Evolutionary conservation across 2,888 invertebrate genomes (phyloP).

Genomic region (Xylocampa areola): DNA sequence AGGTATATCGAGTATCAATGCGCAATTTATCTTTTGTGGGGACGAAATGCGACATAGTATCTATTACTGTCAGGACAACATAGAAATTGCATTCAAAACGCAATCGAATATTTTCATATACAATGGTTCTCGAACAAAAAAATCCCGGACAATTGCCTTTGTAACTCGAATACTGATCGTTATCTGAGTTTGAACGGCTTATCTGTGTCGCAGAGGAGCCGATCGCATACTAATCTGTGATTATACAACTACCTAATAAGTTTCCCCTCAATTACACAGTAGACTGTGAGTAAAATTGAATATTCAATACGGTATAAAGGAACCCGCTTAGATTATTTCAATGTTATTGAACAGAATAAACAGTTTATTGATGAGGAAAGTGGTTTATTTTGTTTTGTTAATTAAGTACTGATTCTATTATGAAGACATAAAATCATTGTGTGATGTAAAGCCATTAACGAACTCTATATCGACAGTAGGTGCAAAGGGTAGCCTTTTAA

Average conservation of each 20-base stretch:
- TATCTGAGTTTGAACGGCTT: constrained; percentile 83
- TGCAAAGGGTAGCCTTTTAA: too few relatives aligned
- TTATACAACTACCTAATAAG: constrained; percentile 77
- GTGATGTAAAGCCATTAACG: too few relatives aligned
- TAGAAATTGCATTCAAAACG: constrained; percentile 83
- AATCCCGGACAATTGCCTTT: constrained; percentile 81
- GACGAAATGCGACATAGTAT: constrained; percentile 78
- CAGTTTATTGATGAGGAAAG: constrained; percentile 36
- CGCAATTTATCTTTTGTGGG: constrained; percentile 85
- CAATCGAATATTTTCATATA: constrained; percentile 82
- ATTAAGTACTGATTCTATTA: constrained; percentile 15
- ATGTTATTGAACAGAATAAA: constrained; percentile 35
- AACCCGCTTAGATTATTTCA: constrained; percentile 37
- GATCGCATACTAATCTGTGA: constrained; percentile 78
- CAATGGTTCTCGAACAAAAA: constrained; percentile 75
- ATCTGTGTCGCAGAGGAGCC: constrained; percentile 82
- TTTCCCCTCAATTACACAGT: constrained; percentile 81
- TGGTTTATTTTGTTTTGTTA: constrained; percentile 10
- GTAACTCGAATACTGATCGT: constrained; percentile 87
- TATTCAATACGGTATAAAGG: constrained; percentile 53
- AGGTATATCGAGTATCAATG: constrained; percentile 86
- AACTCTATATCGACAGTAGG: too few relatives aligned
- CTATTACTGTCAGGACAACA: constrained; percentile 79
- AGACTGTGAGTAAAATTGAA: constrained; percentile 61
- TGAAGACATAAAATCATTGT: constrained; percentile 7